phyloP scores from a whole-genome alignment of 2,888 invertebrate genomes.

The Thymelicus lineola region DNA sequence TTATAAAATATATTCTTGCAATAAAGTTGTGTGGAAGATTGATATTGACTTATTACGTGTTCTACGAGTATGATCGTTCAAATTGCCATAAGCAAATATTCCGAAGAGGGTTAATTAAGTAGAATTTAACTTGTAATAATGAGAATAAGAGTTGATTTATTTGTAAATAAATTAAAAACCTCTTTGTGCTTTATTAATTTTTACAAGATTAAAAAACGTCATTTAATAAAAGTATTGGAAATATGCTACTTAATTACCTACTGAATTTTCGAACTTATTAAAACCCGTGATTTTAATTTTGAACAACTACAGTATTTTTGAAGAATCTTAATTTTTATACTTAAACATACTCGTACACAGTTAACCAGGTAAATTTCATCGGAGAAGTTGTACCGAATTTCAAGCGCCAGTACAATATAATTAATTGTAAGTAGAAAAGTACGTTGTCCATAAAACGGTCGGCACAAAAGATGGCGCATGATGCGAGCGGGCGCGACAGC shows the following conservation, averaged over 20 bases:
- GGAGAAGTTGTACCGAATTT: neutral
- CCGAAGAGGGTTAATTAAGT: no score
- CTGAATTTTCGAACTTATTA: no score
- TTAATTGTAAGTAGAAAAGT: constrained; percentile 2
- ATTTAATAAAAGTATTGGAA: no score
- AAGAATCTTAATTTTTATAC: neutral
- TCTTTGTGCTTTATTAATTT: no score
- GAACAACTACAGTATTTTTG: no score
- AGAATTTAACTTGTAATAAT: no score
- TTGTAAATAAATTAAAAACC: no score
- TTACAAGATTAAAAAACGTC: no score
- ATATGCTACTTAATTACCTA: no score
- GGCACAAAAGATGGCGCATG: constrained; percentile 31
- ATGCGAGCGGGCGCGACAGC: constrained; percentile 44
- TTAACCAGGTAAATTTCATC: neutral
- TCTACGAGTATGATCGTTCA: neutral
- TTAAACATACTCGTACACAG: neutral
- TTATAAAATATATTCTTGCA: constrained; percentile 54
- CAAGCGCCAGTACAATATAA: neutral
- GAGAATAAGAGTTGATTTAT: no score
- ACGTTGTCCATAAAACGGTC: constrained; percentile 5
- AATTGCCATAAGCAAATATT: neutral
- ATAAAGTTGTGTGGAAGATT: constrained; percentile 37
- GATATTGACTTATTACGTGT: constrained; percentile 23
- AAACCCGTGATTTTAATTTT: neutral